These are phyloP conservation scores for Melanophora roralis DNA, from an alignment of 2,888 invertebrate genomes.

Conservation along the genomic window DNA sequence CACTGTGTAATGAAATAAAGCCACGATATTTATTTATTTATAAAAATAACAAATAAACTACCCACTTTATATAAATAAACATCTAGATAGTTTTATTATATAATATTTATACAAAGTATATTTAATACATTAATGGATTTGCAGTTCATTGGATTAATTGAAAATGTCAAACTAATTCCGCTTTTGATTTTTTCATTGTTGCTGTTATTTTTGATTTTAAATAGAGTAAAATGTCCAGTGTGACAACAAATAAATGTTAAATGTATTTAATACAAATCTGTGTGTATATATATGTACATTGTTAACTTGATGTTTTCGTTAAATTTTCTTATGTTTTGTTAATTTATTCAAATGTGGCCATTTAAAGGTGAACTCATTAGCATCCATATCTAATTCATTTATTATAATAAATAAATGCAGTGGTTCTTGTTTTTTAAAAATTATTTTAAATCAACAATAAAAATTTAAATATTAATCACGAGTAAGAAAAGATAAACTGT, in stretches of 20 bases:
- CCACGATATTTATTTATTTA: conserved; percentile 49
- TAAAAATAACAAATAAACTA: conserved; percentile 25
- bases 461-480: conserved; percentile 9
- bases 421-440: conserved; percentile 2
- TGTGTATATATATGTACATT: background rate
- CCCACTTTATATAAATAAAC: conserved; percentile 11
- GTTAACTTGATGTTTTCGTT: background rate
- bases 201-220: conserved; percentile 4
- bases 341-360: background rate
- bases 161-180: conserved; percentile 59
- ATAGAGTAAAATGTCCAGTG: background rate
- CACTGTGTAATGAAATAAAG: conserved; percentile 40
- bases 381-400: conserved; percentile 8
- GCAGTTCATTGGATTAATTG: conserved; percentile 53
- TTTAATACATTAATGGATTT: conserved; percentile 18
- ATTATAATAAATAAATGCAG: background rate
- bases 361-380: conserved; percentile 16
- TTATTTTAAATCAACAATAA: conserved; percentile 6
- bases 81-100: conserved; percentile 18
- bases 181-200: conserved; percentile 14
- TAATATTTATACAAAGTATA: background rate
- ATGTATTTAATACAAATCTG: background rate
- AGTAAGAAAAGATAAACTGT: background rate
- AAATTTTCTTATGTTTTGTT: background rate
- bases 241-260: background rate